Evolutionary conservation across 2,888 invertebrate species (phyloP), one percentile per base, ranked within the genome.

Genomic region (Lasioglossum lativentre): DNA sequence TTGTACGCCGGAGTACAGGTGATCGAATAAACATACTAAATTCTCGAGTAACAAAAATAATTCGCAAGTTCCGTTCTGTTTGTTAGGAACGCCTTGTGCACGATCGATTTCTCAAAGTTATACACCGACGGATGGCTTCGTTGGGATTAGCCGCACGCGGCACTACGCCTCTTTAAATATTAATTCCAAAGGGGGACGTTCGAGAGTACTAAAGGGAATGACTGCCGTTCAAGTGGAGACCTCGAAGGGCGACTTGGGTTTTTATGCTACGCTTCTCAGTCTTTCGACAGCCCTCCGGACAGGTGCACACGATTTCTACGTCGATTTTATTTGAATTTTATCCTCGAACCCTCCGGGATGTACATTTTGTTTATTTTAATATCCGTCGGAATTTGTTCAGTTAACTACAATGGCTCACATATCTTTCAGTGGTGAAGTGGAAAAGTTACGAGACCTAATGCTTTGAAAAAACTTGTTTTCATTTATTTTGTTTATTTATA

Each of bases 71-170:
- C 16, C 5, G 30, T 16, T 30, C 30, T 5, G 6, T 63, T 30
- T 30, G 30, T 63, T 30, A 1, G 63, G 30, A 19, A 63, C 63
- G 30, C 63, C 30, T 63, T 63, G 63, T 2, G 14, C 63, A 45
- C 59, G 45, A 14, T 8, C 76, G 82, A 80, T 74, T 72, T 70
- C 63, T 79, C 68, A 74, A 78, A 47, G 47, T 19, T 47, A 47
- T 47, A 80, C 70, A 52, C 56, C 56, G 8, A 34, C 78, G 27
- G 40, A 45, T 63, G 27, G 38, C 34, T 68, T 77, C 72, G 45
- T 42, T 68, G 34, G 68, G 59, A 84, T 84, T 73, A 63, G 40
- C 83, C 27, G 40, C 66, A 45, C 23, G 14, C 38, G 47, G 19
- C 38, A n/a, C 23, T 12, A n/a, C 23, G 14, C 23, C n/a, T 34